Base-by-base conservation (phyloP, 2,888 invertebrate species). In the Lepeophtheirus nordmannii region DNA sequence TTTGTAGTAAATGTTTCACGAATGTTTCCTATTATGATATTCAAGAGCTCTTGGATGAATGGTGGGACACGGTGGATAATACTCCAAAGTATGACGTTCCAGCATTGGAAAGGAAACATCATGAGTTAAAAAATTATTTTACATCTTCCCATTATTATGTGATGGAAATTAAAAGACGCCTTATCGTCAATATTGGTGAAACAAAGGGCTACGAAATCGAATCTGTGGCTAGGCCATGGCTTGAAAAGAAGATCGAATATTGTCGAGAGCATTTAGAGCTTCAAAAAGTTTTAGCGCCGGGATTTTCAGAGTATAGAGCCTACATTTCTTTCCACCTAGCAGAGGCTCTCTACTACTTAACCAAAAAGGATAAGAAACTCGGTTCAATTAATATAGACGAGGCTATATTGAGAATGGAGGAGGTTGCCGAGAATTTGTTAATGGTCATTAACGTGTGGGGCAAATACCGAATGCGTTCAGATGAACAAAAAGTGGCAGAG, bases 161-260 rank as follows among this genome's bases (percentile, higher is more conserved):
- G 30, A n/a, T 65, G 22, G 65, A 65, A 22, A 57, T 65, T n/a
- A 65, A 65, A 37, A 14, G 65, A 39, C 56, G 65, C 17, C 56
- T 65, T 7, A 65, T 65, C 10, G 58, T 22, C 10, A 38, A 38
- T 17, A 61, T 61, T 30, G 61, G 61, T 23, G 37, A 61, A 22
- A 14, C 58, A 58, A 58, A 58, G 23, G 58, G 58, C 58, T 22
- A 58, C 58, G 23, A 58, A 17, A 58, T 58, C 20, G 46, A 62
- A 14, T 12, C 11, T 2, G 63, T 62, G 8, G 20, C 61, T n/a
- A 23, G 22, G 14, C 30, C 38, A 12, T 61, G 46, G 58, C 39
- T 65, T 1, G 58, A 65, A 39, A 65, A 58, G 58, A 65, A 65
- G 39, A 20, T 65, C 1, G 65, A 65, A 3, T 65, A 57, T 23